Evolutionary conservation across 2,797 vertebrate species (phyloP), one percentile per base, ranked within the genome.

Genomic region (Rhyacichthys aspro): DNA sequence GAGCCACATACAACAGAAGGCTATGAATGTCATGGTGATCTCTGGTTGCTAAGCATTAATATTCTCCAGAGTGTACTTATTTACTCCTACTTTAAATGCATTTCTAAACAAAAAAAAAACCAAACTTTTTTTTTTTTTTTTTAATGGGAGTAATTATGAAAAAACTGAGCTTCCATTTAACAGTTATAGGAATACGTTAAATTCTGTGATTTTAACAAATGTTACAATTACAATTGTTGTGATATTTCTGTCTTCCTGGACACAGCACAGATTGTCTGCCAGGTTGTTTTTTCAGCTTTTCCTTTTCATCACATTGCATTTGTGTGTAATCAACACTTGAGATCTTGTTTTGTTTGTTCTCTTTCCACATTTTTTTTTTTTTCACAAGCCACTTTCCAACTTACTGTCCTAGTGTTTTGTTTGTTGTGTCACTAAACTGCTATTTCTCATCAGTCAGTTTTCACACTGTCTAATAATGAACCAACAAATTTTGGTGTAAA

Each of bases 381-480:
- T 57, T 59, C 60, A 60, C 43, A 9, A 44, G 10, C 45, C 33
- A 28, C 8, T 34, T 28, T 60, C 32, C 19, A 49, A 33, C 41
- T 44, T 49, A 32, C 36, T 47, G 17, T 39, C 34, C 49, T 17
- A 16, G 41, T 36, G 33, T 11, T 55, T 47, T 60, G 10, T n/a
- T 41, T 62, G 47, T 61, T 41, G 17, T n/a, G 12, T 23, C 38
- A 53, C 16, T 55, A 16, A 11, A 16, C 12, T 23, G 5, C 17
- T 38, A n/a, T 47, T 1, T 19, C 19, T 63, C 46, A 19, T 17
- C 55, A 28, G 9, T 9, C 11, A 52, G 15, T 53, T 50, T 62
- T 43, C 17, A 46, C 34, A 17, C 49, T 41, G 15, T 52, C 47
- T 18, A 48, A 38, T 54, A 18, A 10, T 23, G 38, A 9, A 9